phyloP scores from a whole-genome alignment of 1,140 invertebrate genomes.

The Microplitis mediator region DNA sequence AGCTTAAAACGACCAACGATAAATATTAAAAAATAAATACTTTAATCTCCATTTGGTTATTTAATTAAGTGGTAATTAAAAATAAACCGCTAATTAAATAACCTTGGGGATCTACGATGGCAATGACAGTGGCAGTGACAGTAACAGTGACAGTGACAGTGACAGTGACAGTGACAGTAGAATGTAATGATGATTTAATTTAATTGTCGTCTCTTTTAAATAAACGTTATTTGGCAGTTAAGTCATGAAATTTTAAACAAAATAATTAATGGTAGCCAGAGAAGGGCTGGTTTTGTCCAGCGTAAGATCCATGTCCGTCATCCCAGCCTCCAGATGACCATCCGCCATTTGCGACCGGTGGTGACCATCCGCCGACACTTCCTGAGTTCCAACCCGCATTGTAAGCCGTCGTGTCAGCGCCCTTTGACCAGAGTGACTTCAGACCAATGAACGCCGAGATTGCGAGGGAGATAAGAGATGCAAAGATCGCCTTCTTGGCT shows the following conservation, averaged over 20 bases:
- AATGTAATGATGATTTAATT: not conserved
- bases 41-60: not conserved
- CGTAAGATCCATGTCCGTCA: conserved; percentile 26
- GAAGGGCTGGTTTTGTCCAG: conserved; percentile 34
- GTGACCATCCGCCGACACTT: conserved; percentile 45
- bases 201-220: no score
- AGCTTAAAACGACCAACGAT: not conserved
- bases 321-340: conserved; percentile 51
- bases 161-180: no score
- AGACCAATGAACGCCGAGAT: conserved; percentile 68
- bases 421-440: conserved; percentile 60
- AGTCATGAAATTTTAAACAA: not conserved
- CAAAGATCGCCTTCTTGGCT: conserved; percentile 72
- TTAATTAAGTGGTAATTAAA: no score
- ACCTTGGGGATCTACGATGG: no score
- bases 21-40: not conserved
- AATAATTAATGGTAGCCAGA: conserved; percentile 34
- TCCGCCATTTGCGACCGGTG: conserved; percentile 43
- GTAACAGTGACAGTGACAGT: no score
- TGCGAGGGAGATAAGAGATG: conserved; percentile 67
- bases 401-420: conserved; percentile 50
- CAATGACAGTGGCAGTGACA: no score
- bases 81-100: no score
- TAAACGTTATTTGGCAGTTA: conserved; percentile 2
- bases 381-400: conserved; percentile 48